These are phyloP conservation scores for Willisornis vidua DNA, from an alignment of 2,113 vertebrate genomes.

Conservation along the genomic window DNA sequence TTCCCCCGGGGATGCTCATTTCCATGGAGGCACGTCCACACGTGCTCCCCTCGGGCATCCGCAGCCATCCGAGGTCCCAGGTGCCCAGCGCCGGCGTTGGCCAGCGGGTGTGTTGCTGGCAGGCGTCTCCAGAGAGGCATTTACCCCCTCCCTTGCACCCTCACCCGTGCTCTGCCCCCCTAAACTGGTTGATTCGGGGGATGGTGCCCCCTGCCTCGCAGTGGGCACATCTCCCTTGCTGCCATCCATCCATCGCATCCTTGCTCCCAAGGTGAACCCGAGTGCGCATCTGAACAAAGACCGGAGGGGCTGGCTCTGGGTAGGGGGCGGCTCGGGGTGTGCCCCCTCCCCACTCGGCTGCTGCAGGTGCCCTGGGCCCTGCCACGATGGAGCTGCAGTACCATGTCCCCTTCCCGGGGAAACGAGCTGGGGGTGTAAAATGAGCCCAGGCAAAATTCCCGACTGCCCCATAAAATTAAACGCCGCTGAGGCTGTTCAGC, in stretches of 20 bases:
- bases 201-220: background rate
- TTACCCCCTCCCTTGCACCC: background rate
- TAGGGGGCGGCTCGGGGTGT: background rate
- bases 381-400: background rate
- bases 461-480: background rate
- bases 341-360: background rate
- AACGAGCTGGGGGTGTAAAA: background rate
- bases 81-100: accelerated
- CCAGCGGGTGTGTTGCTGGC: accelerated
- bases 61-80: background rate
- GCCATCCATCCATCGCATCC: background rate
- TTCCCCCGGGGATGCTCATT: accelerated
- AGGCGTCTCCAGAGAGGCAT: background rate
- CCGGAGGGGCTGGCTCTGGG: background rate
- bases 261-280: constrained; percentile 16
- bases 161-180: background rate
- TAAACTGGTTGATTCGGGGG: background rate
- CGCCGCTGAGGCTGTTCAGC: background rate
- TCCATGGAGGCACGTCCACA: accelerated
- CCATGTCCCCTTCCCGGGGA: background rate
- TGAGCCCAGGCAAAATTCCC: background rate
- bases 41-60: background rate
- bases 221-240: background rate
- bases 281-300: constrained; percentile 12
- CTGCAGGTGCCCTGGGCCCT: background rate